Evolutionary conservation across 2,888 invertebrate genomes (phyloP), one percentile per base, ranked within the genome.

Genomic region (Terebella lapidaria): DNA sequence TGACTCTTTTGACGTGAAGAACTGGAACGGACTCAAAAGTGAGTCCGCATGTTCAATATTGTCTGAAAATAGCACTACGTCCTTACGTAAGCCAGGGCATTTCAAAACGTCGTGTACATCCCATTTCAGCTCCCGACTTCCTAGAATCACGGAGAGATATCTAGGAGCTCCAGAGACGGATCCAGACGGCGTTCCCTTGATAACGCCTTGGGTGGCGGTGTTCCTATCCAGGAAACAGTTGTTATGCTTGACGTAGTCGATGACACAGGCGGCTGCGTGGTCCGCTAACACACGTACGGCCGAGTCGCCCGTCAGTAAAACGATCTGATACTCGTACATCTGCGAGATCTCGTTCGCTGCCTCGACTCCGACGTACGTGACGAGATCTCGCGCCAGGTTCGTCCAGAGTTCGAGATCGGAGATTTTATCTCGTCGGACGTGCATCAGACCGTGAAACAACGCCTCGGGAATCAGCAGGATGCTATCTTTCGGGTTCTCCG

Each of bases 281-380:
- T 56, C 35, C 1, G 65, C 62, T n/a, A 67, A 51, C n/a, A 63
- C 24, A 25, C 57, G 55, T 26, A 68, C 53, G 20, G 65, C 22
- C 29, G 58, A 45, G 26, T 62, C 62, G 22, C 66, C 68, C 22
- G 56, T 35, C 27, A 68, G 46, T 61, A 68, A 47, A 4, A 57
- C 64, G 15, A 68, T 56, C 57, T 68, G 68, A 57, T 68, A 68
- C 57, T 68, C 68, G 55, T 57, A 68, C 35, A 67, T 61, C 25
- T 67, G 55, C 4, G 64, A 46, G 29, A 68, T 56, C 54, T 68
- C 68, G 4, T 60, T 59, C n/a, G 63, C 62, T 18, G 63, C 65
- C 45, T 69, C 66, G 5, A 57, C 53, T 2, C 59, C 64, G 22
- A 60, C 29, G 45, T 59, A 63, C 29, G 27, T 61, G 24, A 67